Conservation (phyloP, 35 echinoderm and acorn worm genomes). For the Ophioderma brevispina region DNA sequence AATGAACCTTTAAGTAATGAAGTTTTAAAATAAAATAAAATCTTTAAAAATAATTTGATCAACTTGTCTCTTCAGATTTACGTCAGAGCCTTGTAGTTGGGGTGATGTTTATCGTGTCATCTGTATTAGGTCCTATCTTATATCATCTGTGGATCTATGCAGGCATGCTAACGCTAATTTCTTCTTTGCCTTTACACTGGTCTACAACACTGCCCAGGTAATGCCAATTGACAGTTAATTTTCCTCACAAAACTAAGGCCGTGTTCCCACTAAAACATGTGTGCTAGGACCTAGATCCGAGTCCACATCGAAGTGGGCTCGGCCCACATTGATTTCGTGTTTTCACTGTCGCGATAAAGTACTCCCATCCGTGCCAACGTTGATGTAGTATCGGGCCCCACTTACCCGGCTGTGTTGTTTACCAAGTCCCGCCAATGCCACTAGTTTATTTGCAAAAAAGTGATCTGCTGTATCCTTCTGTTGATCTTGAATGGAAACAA, state of each 20-base stretch:
- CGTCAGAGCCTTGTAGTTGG: slow-evolving; percentile 83
- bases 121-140: slow-evolving; percentile 80
- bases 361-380: no score
- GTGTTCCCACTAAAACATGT: background rate
- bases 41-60: no score
- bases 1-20: background rate
- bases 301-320: no score
- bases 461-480: no score
- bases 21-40: background rate
- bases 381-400: background rate
- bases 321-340: no score
- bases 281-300: background rate
- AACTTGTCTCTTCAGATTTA: slow-evolving; percentile 61
- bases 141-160: slow-evolving; percentile 99
- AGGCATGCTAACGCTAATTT: slow-evolving; percentile 98
- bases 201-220: slow-evolving; percentile 96
- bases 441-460: no score
- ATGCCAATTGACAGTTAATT: no score
- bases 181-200: slow-evolving; percentile 95
- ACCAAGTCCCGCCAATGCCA: no score
- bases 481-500: no score
- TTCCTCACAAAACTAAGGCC: no score
- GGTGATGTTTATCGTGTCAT: slow-evolving; percentile 84
- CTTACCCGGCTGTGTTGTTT: background rate
- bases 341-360: no score